phyloP scores from a whole-genome alignment of 2,797 vertebrate genomes.

The Tolypeutes matacus region DNA sequence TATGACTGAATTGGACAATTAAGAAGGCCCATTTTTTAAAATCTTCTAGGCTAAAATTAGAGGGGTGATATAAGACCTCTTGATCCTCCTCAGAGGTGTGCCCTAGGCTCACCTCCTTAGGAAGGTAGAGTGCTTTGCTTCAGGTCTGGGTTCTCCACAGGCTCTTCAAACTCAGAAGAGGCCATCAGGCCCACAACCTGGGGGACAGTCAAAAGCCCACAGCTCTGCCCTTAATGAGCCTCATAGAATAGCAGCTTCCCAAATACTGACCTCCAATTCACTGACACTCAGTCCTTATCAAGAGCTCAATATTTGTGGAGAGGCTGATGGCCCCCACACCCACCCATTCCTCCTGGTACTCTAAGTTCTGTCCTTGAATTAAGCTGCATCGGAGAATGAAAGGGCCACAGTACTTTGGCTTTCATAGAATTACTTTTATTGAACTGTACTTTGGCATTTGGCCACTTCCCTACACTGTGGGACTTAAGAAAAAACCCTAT shows the following conservation, averaged over 20 bases:
- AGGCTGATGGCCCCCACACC: not conserved
- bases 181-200: not conserved
- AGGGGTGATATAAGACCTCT: not conserved
- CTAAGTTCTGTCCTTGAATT: not conserved
- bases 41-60: not conserved
- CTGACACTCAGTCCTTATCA: not conserved
- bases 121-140: not conserved
- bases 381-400: not conserved
- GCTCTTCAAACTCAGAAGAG: not conserved
- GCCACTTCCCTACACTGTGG: not conserved
- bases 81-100: not conserved
- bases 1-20: not conserved
- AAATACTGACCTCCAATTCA: conserved; percentile 8
- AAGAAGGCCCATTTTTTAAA: not conserved
- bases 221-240: conserved; percentile 29
- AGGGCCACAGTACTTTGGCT: not conserved
- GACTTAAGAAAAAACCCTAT: not conserved
- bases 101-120: not conserved
- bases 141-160: not conserved
- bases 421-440: not conserved
- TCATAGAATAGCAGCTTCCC: not conserved
- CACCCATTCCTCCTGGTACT: not conserved
- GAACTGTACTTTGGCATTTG: conserved; percentile 24
- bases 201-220: not conserved
- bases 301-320: not conserved